phyloP scores from a whole-genome alignment of 2,888 invertebrate genomes.

The Drosophila siamana region DNA sequence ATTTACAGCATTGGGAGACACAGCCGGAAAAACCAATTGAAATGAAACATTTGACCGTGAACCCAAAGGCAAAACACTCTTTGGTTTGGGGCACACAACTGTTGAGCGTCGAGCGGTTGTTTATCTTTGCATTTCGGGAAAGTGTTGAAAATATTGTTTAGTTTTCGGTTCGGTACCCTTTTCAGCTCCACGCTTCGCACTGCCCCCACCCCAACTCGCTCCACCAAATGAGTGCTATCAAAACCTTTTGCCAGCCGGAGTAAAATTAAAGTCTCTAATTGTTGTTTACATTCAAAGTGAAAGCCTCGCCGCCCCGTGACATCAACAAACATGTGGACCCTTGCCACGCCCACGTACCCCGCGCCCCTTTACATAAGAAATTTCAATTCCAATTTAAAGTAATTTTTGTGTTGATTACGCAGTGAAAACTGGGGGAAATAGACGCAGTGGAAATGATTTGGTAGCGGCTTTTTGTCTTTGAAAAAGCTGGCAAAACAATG shows the following conservation, averaged over 20 bases:
- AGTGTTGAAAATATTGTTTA: slow-evolving; percentile 72
- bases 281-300: slow-evolving; percentile 73
- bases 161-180: slow-evolving; percentile 34
- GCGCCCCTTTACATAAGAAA: slow-evolving; percentile 54
- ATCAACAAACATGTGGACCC: slow-evolving; percentile 14
- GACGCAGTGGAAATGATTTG: slow-evolving; percentile 25
- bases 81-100: slow-evolving; percentile 10
- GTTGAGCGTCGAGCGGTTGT: slow-evolving; percentile 40
- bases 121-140: slow-evolving; percentile 54
- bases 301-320: slow-evolving; percentile 44
- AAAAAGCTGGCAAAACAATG: slow-evolving; percentile 58
- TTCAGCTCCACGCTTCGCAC: slow-evolving; percentile 3
- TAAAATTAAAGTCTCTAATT: slow-evolving; percentile 56
- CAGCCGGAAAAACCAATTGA: slow-evolving; percentile 51
- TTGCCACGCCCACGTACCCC: slow-evolving; percentile 25
- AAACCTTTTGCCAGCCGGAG: slow-evolving; percentile 40
- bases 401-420: slow-evolving; percentile 49
- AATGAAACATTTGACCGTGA: slow-evolving; percentile 66
- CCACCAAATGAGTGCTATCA: slow-evolving; percentile 9
- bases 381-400: slow-evolving; percentile 61
- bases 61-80: slow-evolving; percentile 22
- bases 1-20: slow-evolving; percentile 50
- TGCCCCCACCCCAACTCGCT: neutral
- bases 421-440: slow-evolving; percentile 39
- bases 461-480: slow-evolving; percentile 66